These are phyloP conservation scores for Lates japonicus DNA, from an alignment of 2,797 vertebrate species.

Conservation along the genomic window DNA sequence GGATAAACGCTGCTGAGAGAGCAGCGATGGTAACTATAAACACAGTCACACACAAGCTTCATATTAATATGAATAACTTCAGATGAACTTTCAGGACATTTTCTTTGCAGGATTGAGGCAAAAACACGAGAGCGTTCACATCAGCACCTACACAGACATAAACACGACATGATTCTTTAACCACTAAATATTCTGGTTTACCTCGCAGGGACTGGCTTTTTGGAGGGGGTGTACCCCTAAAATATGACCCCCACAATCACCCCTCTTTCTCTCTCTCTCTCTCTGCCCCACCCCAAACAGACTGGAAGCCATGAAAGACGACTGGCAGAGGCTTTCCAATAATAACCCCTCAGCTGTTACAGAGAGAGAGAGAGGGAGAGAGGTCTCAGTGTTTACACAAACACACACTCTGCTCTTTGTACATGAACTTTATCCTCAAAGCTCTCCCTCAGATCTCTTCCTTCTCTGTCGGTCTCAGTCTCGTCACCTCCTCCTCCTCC, in stretches of 20 bases:
- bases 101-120: no score
- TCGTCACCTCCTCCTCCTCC: no score
- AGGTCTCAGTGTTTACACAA: not conserved
- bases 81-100: not conserved
- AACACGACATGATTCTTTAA: not conserved
- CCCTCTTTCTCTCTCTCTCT: not conserved
- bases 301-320: conserved; percentile 29
- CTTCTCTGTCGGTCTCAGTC: not conserved
- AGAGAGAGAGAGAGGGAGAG: conserved; percentile 1
- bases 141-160: not conserved
- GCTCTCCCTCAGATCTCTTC: no score
- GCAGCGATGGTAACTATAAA: conserved; percentile 17
- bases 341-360: conserved; percentile 80
- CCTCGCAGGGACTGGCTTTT: not conserved
- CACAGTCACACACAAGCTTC: conserved; percentile 24
- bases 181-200: no score
- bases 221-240: no score
- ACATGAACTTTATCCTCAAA: not conserved
- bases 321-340: conserved; percentile 66
- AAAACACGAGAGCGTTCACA: no score
- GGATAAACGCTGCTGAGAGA: conserved; percentile 33
- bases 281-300: conserved; percentile 49
- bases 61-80: not conserved
- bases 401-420: not conserved
- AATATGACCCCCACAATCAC: no score